These are phyloP conservation scores for Galaxea fascicularis DNA, from an alignment of 92 coral and sea anemone species.

Conservation along the genomic window DNA sequence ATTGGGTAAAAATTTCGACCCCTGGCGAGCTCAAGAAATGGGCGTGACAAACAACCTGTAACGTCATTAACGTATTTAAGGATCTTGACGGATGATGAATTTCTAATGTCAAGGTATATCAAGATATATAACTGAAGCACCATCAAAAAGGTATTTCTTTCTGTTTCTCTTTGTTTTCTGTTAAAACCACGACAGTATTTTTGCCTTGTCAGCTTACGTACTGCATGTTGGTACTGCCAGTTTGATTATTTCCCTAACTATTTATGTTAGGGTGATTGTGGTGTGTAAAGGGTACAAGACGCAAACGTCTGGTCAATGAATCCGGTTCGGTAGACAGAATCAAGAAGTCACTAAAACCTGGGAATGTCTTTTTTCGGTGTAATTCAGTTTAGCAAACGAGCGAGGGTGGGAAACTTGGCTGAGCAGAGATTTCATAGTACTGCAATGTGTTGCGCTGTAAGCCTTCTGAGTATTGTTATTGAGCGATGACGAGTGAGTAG, in stretches of 20 bases:
- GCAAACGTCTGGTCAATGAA: not conserved
- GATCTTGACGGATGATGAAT: not conserved
- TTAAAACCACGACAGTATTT: not conserved
- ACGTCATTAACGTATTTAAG: not conserved
- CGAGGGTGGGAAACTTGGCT: not conserved
- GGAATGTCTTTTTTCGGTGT: too few species aligned
- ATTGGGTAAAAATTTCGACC: conserved; percentile 5
- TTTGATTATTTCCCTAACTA: conserved; percentile 23
- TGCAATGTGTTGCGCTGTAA: not conserved
- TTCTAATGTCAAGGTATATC: conserved; percentile 4
- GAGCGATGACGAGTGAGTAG: conserved; percentile 13
- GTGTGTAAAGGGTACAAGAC: not conserved
- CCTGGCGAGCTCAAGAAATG: conserved; percentile 6
- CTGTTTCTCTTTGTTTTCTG: not conserved
- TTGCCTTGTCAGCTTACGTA: not conserved
- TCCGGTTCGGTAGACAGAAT: not conserved
- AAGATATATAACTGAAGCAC: not conserved
- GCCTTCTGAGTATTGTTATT: not conserved
- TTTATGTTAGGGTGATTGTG: not conserved
- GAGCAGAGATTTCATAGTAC: not conserved
- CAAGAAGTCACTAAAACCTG: too few species aligned
- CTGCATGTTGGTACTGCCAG: not conserved
- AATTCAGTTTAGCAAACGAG: too few species aligned
- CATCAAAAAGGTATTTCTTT: not conserved
- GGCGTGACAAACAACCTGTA: not conserved